A percentile compares a stretch with the other conserved stretches of the same genome.
These are phyloP conservation scores for Stenchaetothrips biformis DNA, from an alignment of 2,888 invertebrate species.

Conservation along the genomic window DNA sequence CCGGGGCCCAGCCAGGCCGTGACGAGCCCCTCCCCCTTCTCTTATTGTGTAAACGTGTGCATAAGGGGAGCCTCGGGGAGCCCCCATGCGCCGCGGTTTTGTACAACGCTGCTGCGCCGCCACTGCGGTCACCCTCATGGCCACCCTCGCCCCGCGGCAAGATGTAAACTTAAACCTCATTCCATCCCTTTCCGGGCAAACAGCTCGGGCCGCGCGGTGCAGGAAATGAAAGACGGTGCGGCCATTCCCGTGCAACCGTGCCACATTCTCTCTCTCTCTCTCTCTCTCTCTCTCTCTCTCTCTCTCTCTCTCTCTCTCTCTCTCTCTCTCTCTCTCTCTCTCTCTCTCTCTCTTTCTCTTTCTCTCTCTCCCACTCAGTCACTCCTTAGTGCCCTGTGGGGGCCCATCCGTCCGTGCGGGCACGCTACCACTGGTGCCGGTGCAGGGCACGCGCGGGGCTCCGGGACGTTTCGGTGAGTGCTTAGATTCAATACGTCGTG, in stretches of 20 bases:
- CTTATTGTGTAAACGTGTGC: constrained; percentile 11
- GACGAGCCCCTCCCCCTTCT: background rate
- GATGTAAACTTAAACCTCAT: background rate
- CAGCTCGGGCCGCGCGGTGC: background rate
- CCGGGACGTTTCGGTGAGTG: background rate
- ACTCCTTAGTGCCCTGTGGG: background rate
- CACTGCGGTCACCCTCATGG: background rate
- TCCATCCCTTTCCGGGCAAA: background rate
- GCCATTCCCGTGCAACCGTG: background rate
- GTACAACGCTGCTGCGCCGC: background rate
- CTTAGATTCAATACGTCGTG: background rate
- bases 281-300: background rate
- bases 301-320: background rate
- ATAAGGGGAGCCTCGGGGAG: background rate
- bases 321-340: background rate
- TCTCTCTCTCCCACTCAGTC: background rate
- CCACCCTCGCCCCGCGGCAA: background rate
- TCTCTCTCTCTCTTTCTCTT: background rate
- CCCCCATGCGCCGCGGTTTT: background rate
- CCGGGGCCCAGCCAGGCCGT: background rate
- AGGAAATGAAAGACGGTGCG: constrained; percentile 13
- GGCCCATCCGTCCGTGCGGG: too few species aligned
- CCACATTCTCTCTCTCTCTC: constrained; percentile 1
- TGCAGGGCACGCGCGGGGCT: too few species aligned
- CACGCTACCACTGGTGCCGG: too few species aligned